These are phyloP conservation scores for Bhutanitis thaidina DNA, from an alignment of 2,888 invertebrate species.

Conservation along the genomic window DNA sequence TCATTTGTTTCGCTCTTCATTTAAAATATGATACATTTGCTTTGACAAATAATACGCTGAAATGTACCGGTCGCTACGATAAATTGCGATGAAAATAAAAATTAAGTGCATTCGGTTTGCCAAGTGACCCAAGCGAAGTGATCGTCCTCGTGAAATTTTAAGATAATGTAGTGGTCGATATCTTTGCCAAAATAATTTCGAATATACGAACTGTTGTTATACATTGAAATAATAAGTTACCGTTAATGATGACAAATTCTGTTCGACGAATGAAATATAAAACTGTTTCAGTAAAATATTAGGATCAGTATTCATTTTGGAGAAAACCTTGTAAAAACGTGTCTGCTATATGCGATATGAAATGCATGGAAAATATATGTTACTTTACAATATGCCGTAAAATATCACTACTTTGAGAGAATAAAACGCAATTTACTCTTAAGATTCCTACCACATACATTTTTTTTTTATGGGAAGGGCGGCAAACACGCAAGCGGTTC, in stretches of 20 bases:
- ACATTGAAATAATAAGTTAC: slow-evolving; percentile 11
- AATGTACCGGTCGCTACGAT: slow-evolving; percentile 10
- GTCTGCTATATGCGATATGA: no score
- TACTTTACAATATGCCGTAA: no score
- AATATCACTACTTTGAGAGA: no score
- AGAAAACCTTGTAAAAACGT: no score
- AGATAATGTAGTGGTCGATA: slow-evolving; percentile 14
- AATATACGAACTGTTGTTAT: background rate
- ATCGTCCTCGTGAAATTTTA: slow-evolving; percentile 3
- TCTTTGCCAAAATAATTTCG: slow-evolving; percentile 15
- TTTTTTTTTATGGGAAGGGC: no score
- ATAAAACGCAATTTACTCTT: no score
- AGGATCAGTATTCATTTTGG: no score
- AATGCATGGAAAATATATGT: no score
- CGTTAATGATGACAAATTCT: slow-evolving; percentile 18
- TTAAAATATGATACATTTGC: slow-evolving; percentile 12
- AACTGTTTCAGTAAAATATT: no score
- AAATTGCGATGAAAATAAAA: slow-evolving; percentile 19
- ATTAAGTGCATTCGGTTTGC: slow-evolving; percentile 16
- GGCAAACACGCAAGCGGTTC: no score
- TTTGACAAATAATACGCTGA: slow-evolving; percentile 18
- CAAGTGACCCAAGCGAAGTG: slow-evolving; percentile 10
- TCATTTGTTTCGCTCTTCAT: slow-evolving; percentile 15
- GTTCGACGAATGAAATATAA: background rate
- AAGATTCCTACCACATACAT: no score